A percentile compares a stretch with the other conserved stretches of the same genome.
phyloP scores from a whole-genome alignment of 2,113 vertebrate genomes.

The Mobula birostris region DNA sequence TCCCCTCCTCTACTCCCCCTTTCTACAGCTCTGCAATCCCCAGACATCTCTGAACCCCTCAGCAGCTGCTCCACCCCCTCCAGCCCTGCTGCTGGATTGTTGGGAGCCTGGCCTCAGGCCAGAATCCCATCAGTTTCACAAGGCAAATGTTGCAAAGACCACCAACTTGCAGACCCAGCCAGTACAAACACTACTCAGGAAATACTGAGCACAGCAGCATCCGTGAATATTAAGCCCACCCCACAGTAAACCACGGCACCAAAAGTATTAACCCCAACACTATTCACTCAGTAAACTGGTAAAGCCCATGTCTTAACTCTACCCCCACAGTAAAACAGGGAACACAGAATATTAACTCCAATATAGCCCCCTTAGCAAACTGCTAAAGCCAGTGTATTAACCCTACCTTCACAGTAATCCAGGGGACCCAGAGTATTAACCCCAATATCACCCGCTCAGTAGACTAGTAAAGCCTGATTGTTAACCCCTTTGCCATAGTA shows the following conservation, averaged over 20 bases:
- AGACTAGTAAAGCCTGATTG: not conserved
- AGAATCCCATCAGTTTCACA: conserved; percentile 39
- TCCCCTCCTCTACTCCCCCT: no score
- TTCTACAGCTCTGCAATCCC: not conserved
- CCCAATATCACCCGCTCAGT: not conserved
- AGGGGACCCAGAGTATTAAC: not conserved
- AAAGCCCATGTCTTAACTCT: not conserved
- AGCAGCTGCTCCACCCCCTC: not conserved
- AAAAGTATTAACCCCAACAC: not conserved
- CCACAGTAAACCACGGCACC: not conserved
- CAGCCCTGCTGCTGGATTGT: not conserved
- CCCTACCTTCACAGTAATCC: not conserved
- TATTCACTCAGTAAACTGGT: not conserved
- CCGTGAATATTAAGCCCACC: not conserved
- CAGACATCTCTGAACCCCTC: not conserved
- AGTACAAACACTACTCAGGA: conserved; percentile 28
- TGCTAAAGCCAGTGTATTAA: not conserved
- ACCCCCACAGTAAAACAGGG: not conserved
- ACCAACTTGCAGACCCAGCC: conserved; percentile 30
- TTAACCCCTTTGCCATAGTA: not conserved
- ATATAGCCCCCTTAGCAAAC: no score
- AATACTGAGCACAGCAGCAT: not conserved
- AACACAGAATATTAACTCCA: not conserved
- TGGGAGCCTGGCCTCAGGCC: conserved; percentile 29
- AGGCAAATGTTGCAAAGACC: conserved; percentile 33